Percentiles rank a stretch among this genome's conserved stretches.
Evolutionary conservation across 1,140 invertebrate genomes (phyloP).

Genomic region (Sminthurinus signatus): DNA sequence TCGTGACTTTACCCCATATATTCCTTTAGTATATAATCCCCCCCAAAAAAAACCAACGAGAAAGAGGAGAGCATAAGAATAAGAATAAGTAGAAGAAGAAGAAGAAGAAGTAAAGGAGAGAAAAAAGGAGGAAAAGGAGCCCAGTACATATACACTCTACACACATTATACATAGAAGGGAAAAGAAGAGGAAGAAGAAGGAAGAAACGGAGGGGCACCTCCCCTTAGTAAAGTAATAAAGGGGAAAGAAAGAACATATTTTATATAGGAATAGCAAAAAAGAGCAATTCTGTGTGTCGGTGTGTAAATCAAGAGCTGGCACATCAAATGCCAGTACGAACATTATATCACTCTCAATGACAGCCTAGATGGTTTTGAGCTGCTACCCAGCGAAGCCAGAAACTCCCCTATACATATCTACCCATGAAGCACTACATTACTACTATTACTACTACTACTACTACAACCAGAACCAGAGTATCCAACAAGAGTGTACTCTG

Average conservation of each 20-base stretch:
- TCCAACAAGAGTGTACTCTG: too few species aligned
- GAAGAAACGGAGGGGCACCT: neutral
- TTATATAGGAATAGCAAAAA: constrained; percentile 40
- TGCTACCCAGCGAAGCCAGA: neutral
- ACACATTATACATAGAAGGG: too few species aligned
- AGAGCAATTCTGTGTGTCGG: constrained; percentile 32
- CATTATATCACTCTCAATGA: constrained; percentile 14
- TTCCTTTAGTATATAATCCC: neutral
- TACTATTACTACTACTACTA: too few species aligned
- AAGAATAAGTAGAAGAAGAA: too few species aligned
- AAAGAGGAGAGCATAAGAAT: neutral
- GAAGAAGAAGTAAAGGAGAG: too few species aligned
- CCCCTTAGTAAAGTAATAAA: constrained; percentile 32
- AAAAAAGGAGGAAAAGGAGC: too few species aligned
- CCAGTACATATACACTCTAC: too few species aligned
- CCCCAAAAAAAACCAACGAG: too few species aligned
- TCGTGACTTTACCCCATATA: constrained; percentile 11
- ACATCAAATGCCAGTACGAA: constrained; percentile 12
- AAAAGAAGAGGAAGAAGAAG: too few species aligned
- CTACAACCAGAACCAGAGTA: too few species aligned
- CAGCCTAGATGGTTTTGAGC: constrained; percentile 3
- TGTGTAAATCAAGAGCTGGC: constrained; percentile 12
- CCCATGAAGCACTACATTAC: neutral
- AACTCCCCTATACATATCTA: constrained; percentile 11
- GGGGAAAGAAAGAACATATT: constrained; percentile 29